These are phyloP conservation scores for Pelecanus crispus DNA, from an alignment of 2,113 vertebrate genomes.

Conservation along the genomic window DNA sequence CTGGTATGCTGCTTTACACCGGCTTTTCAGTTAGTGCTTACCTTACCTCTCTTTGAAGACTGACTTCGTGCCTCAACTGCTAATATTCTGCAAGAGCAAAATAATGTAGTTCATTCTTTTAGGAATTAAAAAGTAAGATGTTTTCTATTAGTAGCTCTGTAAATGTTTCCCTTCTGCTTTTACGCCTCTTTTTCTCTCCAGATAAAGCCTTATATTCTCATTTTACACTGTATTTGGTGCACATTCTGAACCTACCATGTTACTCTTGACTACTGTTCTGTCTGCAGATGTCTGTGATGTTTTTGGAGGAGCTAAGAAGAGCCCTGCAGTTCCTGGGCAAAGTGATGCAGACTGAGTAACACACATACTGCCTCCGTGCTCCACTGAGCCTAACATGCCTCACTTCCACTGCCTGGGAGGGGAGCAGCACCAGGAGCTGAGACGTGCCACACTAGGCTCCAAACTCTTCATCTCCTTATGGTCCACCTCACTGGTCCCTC, in stretches of 20 bases:
- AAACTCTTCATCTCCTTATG: neutral
- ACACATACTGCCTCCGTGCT: neutral
- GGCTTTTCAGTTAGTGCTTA: neutral
- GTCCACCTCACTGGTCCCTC: neutral
- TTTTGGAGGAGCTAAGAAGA: neutral
- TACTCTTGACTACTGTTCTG: neutral
- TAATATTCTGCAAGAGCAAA: neutral
- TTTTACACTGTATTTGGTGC: neutral
- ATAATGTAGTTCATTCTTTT: neutral
- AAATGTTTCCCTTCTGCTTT: neutral
- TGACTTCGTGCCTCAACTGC: neutral
- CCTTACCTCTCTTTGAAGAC: neutral
- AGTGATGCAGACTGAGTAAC: neutral
- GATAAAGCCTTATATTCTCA: neutral
- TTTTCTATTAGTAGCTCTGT: neutral
- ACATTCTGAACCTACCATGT: neutral
- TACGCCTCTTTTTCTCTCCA: neutral
- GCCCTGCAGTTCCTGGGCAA: neutral
- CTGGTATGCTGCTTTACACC: neutral
- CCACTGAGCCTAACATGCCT: neutral
- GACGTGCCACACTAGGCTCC: neutral
- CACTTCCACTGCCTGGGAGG: neutral
- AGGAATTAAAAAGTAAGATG: neutral
- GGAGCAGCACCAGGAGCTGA: neutral
- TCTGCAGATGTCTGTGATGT: neutral